Conservation (phyloP, 2,888 invertebrate genomes). For the Galeopsomyia nigrocyanea region DNA sequence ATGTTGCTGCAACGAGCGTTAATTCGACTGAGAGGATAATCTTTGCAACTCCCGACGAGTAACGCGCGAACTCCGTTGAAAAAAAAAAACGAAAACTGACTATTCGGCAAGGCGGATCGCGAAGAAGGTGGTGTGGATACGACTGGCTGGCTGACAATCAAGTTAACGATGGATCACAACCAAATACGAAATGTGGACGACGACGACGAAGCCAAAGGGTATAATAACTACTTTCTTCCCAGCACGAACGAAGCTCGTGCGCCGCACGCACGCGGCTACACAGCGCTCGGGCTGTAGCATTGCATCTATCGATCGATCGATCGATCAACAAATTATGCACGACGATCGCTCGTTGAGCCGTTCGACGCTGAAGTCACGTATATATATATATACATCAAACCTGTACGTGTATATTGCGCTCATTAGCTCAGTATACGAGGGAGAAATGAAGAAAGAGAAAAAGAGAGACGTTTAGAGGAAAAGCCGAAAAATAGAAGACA, state of each 20-base stretch:
- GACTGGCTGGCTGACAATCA: slow-evolving; percentile 42
- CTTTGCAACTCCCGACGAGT: too few relatives aligned
- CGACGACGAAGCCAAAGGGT: slow-evolving; percentile 38
- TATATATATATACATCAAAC: slow-evolving; percentile 9
- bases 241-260: slow-evolving; percentile 34
- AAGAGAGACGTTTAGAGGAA: slow-evolving; percentile 11
- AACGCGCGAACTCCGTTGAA: background rate
- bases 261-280: slow-evolving; percentile 1
- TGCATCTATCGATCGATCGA: too few relatives aligned
- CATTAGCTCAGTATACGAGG: slow-evolving; percentile 44
- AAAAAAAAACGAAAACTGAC: slow-evolving; percentile 13
- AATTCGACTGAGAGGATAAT: too few relatives aligned
- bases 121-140: slow-evolving; percentile 13
- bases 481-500: slow-evolving; percentile 25
- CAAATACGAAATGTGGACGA: slow-evolving; percentile 28
- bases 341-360: slow-evolving; percentile 23
- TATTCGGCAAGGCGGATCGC: background rate
- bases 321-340: slow-evolving; percentile 4
- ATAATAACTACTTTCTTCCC: slow-evolving; percentile 29
- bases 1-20: too few relatives aligned
- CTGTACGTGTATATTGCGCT: slow-evolving; percentile 19
- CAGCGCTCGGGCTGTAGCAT: too few relatives aligned
- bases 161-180: slow-evolving; percentile 40
- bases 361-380: slow-evolving; percentile 29
- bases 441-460: slow-evolving; percentile 13